Evolutionary conservation across 2,888 invertebrate genomes (phyloP), one percentile per base, ranked within the genome.

Genomic region (Lepidochrysops patricia): DNA sequence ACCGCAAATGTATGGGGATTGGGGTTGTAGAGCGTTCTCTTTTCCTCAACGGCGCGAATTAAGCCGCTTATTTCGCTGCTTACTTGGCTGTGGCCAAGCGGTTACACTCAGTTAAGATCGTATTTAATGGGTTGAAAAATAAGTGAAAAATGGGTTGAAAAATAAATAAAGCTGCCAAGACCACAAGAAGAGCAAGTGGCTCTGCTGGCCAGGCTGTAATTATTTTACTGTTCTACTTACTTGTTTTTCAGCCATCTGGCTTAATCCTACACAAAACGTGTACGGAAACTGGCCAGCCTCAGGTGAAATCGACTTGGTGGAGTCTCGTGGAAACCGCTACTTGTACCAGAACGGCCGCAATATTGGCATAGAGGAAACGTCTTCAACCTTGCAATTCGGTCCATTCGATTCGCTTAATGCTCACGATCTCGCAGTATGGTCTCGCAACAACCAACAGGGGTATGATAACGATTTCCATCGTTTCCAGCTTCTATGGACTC

Each of bases 241-340:
- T 27, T 27, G 60, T 57, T 56, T 23, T 58, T 2, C 63, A 92
- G 93, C 93, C 35, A 90, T 94, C 65, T 94, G 93, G 94, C 72
- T 94, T 77, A 79, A 93, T 85, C 94, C 94, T 1, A 80, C 88
- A 0, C 73, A 87, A 72, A 91, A 92, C 70, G 76, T 73, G 0
- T 94, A 94, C 72, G 93, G 94, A 2, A 76, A 80, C 1, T 94
- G 94, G 94, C 94, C 94, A 1, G 75, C 91, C 5, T 93, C 93
- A 32, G 94, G 94, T 4, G 94, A 94, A 81, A 94, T 94, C 62
- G 93, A 94, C 72, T 75, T 94, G 37, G 79, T 91, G 62, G 93
- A 94, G 74, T 89, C 91, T 32, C 87, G 93, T 50, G 94, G 94
- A 59, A 93, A 92, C 74, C 80, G 81, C 26, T 72, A 90, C 71